Conservation (phyloP, 2,888 invertebrate genomes). For the Hemithea aestivaria region DNA sequence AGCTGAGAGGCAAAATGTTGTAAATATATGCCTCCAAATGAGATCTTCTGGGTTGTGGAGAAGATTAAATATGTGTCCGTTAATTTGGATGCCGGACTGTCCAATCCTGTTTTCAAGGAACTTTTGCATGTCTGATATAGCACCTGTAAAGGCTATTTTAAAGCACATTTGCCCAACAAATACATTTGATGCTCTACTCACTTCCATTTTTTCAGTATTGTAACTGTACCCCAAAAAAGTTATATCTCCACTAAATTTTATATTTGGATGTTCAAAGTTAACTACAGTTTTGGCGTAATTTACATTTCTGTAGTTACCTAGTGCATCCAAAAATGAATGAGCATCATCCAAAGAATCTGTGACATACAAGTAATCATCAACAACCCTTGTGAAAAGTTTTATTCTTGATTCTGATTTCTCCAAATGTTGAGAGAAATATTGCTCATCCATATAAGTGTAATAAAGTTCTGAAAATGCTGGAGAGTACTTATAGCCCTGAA, state of each 20-base stretch:
- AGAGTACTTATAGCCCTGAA: slow-evolving; percentile 72
- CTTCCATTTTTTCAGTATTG: slow-evolving; percentile 54
- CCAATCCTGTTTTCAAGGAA: slow-evolving; percentile 67
- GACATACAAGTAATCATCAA: slow-evolving; percentile 72
- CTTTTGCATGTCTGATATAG: slow-evolving; percentile 46
- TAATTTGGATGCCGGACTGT: slow-evolving; percentile 66
- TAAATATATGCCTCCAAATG: slow-evolving; percentile 64
- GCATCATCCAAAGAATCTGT: slow-evolving; percentile 62
- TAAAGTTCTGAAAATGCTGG: slow-evolving; percentile 72
- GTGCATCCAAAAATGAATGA: slow-evolving; percentile 49
- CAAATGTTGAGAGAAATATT: slow-evolving; percentile 49
- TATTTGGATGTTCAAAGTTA: slow-evolving; percentile 51
- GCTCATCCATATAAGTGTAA: slow-evolving; percentile 58
- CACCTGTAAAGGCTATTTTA: slow-evolving; percentile 62
- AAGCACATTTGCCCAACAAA: slow-evolving; percentile 67
- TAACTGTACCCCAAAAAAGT: slow-evolving; percentile 65
- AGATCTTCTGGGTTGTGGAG: slow-evolving; percentile 53
- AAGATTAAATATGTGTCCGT: slow-evolving; percentile 63
- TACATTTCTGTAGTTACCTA: slow-evolving; percentile 62
- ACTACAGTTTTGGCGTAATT: slow-evolving; percentile 64
- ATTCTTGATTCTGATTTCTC: slow-evolving; percentile 34
- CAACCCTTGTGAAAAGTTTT: slow-evolving; percentile 60
- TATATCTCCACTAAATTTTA: slow-evolving; percentile 50
- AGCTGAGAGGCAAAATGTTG: slow-evolving; percentile 66
- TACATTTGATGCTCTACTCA: slow-evolving; percentile 59